Evolutionary conservation across 2,797 vertebrate genomes (phyloP), one percentile per base, ranked within the genome.

Genomic region (Protosalanx chinensis): DNA sequence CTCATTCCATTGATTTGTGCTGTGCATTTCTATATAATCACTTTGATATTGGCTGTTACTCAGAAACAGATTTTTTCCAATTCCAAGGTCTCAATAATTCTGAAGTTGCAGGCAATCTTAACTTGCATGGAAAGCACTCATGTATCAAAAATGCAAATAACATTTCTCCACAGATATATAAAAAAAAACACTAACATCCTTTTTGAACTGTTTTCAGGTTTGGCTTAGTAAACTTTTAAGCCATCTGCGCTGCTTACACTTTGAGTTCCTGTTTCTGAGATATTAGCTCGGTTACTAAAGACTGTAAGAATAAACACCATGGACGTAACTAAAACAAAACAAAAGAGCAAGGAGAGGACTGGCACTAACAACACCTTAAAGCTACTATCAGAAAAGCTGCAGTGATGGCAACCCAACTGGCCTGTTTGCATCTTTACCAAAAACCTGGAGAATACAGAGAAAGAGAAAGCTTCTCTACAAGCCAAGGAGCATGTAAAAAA

Each of bases 171-270:
- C 86, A 85, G 76, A 46, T 41, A 41, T 12, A 46, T 10, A 46
- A 46, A 46, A 46, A 0, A 70, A 63, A 86, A 85, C 5, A 95
- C 95, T 96, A 95, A 97, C 94, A 90, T 91, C 89, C 85, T 98
- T 92, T 98, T 94, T 98, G 93, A 95, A 94, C 96, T 94, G 90
- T 99, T 99, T 96, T 80, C 96, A 99, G 98, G 97, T 98, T 93
- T 93, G 93, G 94, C 95, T 94, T 99, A 98, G 93, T 95, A 96
- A 88, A 91, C 93, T 90, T 92, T 95, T 98, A 95, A 94, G 94
- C 94, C 93, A 85, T 90, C 96, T 95, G 95, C 93, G 95, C 94
- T 94, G 91, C 94, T 98, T 96, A 94, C 94, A 95, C 93, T 95
- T 95, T 98, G 95, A 97, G 92, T 94, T 92, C 95, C 95, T 92